These are phyloP conservation scores for Muscicapa adusta DNA, from an alignment of 2,113 vertebrate species.

Conservation along the genomic window DNA sequence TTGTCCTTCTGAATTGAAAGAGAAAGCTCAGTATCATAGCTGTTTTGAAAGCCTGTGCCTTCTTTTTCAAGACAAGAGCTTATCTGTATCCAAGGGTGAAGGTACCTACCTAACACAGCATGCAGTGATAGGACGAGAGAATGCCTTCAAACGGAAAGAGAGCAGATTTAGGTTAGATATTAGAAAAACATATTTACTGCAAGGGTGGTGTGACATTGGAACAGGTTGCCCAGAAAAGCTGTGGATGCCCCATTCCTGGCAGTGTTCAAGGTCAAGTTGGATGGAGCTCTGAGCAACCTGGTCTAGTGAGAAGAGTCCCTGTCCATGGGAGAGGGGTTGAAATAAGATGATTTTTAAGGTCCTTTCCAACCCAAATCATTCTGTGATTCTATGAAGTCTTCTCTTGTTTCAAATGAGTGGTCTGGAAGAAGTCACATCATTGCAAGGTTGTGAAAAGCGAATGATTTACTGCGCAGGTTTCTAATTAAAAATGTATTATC, in stretches of 20 bases:
- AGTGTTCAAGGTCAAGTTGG: background rate
- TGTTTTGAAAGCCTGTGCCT: background rate
- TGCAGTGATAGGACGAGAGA: background rate
- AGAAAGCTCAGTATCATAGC: background rate
- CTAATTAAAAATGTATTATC: background rate
- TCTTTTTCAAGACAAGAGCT: background rate
- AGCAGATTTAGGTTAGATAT: background rate
- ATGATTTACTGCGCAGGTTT: background rate
- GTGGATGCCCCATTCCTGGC: background rate
- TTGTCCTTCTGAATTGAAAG: background rate
- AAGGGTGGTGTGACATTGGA: background rate
- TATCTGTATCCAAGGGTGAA: background rate
- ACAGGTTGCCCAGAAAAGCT: background rate
- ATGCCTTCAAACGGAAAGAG: background rate
- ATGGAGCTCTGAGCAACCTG: background rate
- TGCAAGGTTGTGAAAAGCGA: background rate
- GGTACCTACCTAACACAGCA: background rate
- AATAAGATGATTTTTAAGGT: background rate
- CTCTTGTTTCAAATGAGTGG: background rate
- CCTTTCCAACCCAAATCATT: background rate
- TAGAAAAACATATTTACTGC: background rate
- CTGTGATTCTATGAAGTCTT: background rate
- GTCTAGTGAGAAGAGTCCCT: background rate
- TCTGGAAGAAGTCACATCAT: background rate
- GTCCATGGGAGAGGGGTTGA: background rate